Evolutionary conservation across 2,797 vertebrate genomes (phyloP).

Genomic region (Zalophus californianus): DNA sequence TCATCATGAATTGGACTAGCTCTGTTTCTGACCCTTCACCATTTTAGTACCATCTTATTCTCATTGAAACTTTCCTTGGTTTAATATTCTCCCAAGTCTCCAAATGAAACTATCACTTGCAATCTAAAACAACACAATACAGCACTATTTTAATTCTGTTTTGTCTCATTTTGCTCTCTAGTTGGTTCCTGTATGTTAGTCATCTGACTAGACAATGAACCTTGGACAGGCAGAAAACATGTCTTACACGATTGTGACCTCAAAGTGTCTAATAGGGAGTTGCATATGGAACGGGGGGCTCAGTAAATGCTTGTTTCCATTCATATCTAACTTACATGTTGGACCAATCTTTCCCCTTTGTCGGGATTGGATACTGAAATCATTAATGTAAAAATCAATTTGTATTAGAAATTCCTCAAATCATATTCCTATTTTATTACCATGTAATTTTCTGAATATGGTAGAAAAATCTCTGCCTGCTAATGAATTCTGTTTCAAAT

Average conservation of each 20-base stretch:
- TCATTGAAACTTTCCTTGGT: neutral
- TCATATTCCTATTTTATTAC: constrained; percentile 83
- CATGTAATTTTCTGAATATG: constrained; percentile 77
- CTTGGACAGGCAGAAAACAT: neutral
- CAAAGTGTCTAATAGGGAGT: neutral
- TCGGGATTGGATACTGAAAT: constrained; percentile 56
- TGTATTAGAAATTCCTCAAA: constrained; percentile 81
- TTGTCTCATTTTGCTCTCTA: constrained; percentile 1
- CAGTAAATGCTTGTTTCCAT: constrained; percentile 28
- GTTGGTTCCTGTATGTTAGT: neutral
- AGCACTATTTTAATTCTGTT: neutral
- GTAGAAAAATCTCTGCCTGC: constrained; percentile 65
- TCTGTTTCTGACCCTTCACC: neutral
- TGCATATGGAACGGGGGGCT: neutral
- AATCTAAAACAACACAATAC: neutral
- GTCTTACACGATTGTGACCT: neutral
- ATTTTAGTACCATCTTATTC: neutral
- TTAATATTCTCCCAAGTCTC: neutral
- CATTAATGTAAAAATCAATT: constrained; percentile 80
- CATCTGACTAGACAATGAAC: neutral
- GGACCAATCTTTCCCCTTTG: neutral
- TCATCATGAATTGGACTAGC: neutral
- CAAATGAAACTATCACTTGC: neutral
- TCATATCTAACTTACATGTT: neutral
- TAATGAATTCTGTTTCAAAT: constrained; percentile 80